These are phyloP conservation scores for Mixornis gularis DNA, from an alignment of 2,113 vertebrate species.

Conservation along the genomic window DNA sequence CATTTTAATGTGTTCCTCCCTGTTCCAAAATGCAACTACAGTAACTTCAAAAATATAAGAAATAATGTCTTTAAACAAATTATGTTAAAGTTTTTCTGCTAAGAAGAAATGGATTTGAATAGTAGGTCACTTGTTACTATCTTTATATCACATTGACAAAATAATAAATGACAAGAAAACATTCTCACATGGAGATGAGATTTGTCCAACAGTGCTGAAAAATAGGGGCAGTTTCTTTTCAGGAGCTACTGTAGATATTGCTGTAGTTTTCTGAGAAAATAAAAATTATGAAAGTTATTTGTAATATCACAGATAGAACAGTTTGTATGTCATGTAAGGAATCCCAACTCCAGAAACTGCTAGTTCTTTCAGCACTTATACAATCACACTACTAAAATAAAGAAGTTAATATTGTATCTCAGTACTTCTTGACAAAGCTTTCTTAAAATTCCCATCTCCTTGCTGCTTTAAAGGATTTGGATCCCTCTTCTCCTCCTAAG, in stretches of 20 bases:
- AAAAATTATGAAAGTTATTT: neutral
- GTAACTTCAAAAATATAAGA: neutral
- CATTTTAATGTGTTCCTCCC: neutral
- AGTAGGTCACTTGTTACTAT: neutral
- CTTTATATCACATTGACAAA: neutral
- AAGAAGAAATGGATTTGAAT: neutral
- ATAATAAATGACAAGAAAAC: accelerated
- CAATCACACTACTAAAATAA: neutral
- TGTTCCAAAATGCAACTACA: neutral
- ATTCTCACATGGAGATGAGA: neutral
- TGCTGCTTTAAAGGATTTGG: neutral
- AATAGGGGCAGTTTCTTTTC: neutral
- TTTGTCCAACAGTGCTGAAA: neutral
- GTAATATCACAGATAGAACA: neutral
- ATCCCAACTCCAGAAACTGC: neutral
- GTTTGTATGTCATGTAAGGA: neutral
- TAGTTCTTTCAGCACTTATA: neutral
- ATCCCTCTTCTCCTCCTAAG: neutral
- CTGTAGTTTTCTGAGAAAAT: neutral
- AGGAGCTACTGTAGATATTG: neutral
- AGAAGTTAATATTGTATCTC: neutral
- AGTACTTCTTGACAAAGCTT: neutral
- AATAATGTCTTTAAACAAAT: neutral
- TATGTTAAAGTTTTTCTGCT: neutral
- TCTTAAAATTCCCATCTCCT: neutral